These are phyloP conservation scores for Lepilemur septentrionalis DNA, from an alignment of 2,797 vertebrate species.

Conservation along the genomic window DNA sequence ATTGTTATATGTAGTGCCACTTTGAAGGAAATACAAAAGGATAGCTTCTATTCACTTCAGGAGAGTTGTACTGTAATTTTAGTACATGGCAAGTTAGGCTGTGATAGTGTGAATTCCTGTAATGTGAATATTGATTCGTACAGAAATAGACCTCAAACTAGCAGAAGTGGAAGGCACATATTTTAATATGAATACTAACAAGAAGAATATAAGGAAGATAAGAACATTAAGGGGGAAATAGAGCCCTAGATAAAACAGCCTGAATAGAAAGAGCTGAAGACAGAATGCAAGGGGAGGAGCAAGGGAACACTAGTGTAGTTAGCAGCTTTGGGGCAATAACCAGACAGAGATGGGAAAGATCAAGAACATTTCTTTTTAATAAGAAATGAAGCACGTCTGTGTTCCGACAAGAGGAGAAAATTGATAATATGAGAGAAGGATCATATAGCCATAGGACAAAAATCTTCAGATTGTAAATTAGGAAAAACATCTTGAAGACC, in stretches of 20 bases:
- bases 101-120: not conserved
- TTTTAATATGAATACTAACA: conserved; percentile 22
- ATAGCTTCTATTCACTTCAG: not conserved
- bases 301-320: not conserved
- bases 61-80: not conserved
- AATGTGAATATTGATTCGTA: not conserved
- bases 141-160: not conserved
- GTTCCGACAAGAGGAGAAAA: not conserved
- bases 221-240: not conserved
- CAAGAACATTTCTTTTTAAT: not conserved
- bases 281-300: not conserved
- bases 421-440: not conserved
- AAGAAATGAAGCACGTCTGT: not conserved
- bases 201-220: not conserved
- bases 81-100: not conserved
- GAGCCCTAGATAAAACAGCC: not conserved
- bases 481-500: not conserved
- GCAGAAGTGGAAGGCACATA: not conserved
- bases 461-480: not conserved
- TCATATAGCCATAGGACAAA: not conserved
- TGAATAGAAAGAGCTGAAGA: not conserved
- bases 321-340: not conserved
- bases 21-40: conserved; percentile 41
- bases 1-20: not conserved
- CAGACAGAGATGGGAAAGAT: not conserved